phyloP scores from a whole-genome alignment of 2,113 vertebrate genomes.

The Atrichornis clamosus region DNA sequence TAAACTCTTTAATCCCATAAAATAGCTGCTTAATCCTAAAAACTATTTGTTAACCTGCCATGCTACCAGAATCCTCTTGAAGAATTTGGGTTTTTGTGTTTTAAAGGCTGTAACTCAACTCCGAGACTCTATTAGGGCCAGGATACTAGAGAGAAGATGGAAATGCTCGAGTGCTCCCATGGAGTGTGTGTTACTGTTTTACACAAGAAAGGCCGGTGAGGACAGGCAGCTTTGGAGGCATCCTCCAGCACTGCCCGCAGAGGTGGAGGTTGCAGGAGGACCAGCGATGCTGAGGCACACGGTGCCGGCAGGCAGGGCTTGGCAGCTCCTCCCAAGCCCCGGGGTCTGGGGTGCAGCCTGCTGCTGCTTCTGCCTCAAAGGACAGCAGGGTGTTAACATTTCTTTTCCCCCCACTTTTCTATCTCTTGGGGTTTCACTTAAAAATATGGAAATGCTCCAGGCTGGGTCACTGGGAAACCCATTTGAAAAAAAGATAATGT shows the following conservation, averaged over 20 bases:
- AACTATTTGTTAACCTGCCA: background rate
- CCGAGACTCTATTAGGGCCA: background rate
- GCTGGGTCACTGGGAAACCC: background rate
- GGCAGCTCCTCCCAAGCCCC: background rate
- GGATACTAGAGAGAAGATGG: background rate
- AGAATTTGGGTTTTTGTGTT: background rate
- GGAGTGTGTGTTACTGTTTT: background rate
- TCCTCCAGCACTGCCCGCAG: background rate
- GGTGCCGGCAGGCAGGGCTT: background rate
- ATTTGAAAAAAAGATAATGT: background rate
- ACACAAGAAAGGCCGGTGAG: background rate
- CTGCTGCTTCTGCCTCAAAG: background rate
- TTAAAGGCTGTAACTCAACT: background rate
- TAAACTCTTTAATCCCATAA: background rate
- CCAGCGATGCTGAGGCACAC: fast-evolving
- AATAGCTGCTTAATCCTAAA: background rate
- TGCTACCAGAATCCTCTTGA: background rate
- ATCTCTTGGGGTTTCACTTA: background rate
- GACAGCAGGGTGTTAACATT: background rate
- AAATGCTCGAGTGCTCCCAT: background rate
- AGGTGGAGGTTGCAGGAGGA: background rate
- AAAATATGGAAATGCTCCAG: background rate
- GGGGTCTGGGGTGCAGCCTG: background rate
- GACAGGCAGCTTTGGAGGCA: background rate
- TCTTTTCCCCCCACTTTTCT: fast-evolving